A percentile compares a stretch with the other conserved stretches of the same genome.
Conservation (phyloP, 2,888 invertebrate genomes). For the Bembecia ichneumoniformis region DNA sequence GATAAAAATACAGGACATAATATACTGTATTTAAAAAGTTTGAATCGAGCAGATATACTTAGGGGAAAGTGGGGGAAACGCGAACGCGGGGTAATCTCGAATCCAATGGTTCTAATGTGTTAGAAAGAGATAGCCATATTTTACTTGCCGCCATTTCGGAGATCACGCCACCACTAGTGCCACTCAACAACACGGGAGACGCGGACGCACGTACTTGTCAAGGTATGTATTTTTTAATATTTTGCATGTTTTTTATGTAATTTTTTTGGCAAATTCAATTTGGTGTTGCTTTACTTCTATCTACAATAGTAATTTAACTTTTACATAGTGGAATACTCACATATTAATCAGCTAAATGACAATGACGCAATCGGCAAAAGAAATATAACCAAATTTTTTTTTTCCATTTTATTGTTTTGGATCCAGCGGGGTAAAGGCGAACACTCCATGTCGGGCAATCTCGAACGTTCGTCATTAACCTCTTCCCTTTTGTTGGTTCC, state of each 20-base stretch:
- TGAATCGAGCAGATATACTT: no score
- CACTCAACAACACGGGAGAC: background rate
- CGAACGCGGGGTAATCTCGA: background rate
- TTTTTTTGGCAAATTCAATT: background rate
- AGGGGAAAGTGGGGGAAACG: no score
- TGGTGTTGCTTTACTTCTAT: conserved; percentile 3
- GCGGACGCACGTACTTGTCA: conserved; percentile 2
- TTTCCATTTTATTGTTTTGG: background rate
- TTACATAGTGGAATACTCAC: background rate
- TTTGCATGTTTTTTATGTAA: conserved; percentile 3
- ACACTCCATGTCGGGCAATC: background rate
- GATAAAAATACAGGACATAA: no score
- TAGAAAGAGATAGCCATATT: conserved; percentile 3
- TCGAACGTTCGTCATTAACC: background rate
- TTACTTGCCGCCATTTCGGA: background rate
- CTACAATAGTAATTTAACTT: background rate
- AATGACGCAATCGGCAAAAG: background rate
- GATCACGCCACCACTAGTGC: background rate
- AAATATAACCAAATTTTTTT: background rate
- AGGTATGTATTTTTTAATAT: conserved; percentile 1
- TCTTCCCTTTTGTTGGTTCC: no score
- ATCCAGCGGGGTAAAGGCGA: background rate
- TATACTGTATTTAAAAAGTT: no score
- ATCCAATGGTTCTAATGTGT: background rate
- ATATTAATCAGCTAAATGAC: background rate